A percentile compares a stretch with the other conserved stretches of the same genome.
Conservation (phyloP, 2,113 vertebrate genomes). For the Catharus bicknelli region DNA sequence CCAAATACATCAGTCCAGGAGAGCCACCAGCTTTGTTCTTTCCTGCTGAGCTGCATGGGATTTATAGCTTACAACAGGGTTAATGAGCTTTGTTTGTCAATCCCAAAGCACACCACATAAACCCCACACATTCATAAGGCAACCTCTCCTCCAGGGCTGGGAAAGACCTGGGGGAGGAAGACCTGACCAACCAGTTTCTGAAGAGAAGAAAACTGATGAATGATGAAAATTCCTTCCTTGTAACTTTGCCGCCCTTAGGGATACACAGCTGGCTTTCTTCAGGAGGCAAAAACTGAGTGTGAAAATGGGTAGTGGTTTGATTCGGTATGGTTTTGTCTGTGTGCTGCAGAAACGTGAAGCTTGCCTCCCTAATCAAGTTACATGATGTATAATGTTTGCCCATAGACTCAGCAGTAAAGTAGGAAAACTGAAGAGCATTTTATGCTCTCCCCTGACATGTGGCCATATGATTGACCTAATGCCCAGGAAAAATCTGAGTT, state of each 20-base stretch:
- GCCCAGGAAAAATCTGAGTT: not conserved
- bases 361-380: not conserved
- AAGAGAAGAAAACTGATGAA: not conserved
- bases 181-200: not conserved
- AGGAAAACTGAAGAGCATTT: not conserved
- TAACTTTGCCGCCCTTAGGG: not conserved
- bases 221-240: not conserved
- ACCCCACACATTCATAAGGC: not conserved
- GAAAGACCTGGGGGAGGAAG: not conserved
- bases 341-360: not conserved
- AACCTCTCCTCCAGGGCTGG: not conserved
- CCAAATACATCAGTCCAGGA: not conserved
- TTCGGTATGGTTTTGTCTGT: not conserved
- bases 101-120: not conserved
- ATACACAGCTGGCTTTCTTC: not conserved
- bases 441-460: fast-evolving
- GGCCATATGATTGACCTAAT: not conserved
- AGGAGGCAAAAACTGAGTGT: not conserved
- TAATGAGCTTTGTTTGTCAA: not conserved
- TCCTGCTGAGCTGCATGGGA: not conserved
- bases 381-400: not conserved
- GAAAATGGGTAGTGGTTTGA: not conserved
- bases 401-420: not conserved
- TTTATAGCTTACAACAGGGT: not conserved
- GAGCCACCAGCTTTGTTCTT: not conserved